Evolutionary conservation across 2,888 invertebrate species (phyloP).

Genomic region (Latrodectus hesperus): DNA sequence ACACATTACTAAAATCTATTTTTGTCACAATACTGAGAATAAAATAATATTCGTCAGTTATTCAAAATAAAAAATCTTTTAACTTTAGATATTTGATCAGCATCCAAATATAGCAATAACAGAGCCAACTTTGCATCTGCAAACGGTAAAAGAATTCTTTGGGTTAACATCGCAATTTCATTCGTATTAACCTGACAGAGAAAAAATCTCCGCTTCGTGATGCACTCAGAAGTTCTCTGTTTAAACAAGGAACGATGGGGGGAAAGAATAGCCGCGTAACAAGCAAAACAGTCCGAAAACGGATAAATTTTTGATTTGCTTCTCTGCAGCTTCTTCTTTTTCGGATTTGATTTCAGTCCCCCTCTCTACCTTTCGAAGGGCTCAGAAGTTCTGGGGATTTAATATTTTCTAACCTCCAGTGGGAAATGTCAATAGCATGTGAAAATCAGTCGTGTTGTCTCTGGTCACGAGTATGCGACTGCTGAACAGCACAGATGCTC

Average conservation of each 20-base stretch:
- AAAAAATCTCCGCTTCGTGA: background rate
- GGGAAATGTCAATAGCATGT: slow-evolving; percentile 17
- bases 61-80: no score
- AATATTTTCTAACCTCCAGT: slow-evolving; percentile 36
- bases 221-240: background rate
- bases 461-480: slow-evolving; percentile 21
- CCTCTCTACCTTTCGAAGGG: slow-evolving; percentile 5
- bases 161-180: background rate
- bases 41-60: no score
- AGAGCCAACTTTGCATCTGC: background rate
- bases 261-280: background rate
- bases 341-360: slow-evolving; percentile 18
- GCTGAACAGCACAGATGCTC: background rate
- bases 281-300: slow-evolving; percentile 14
- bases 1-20: no score
- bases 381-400: slow-evolving; percentile 47
- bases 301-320: slow-evolving; percentile 54
- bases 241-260: slow-evolving; percentile 27
- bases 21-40: no score
- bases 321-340: slow-evolving; percentile 5
- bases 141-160: background rate
- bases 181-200: background rate
- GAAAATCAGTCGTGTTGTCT: slow-evolving; percentile 39
- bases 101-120: no score
- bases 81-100: no score